Conservation (phyloP, 1,140 invertebrate species). For the Neelides sp. region DNA sequence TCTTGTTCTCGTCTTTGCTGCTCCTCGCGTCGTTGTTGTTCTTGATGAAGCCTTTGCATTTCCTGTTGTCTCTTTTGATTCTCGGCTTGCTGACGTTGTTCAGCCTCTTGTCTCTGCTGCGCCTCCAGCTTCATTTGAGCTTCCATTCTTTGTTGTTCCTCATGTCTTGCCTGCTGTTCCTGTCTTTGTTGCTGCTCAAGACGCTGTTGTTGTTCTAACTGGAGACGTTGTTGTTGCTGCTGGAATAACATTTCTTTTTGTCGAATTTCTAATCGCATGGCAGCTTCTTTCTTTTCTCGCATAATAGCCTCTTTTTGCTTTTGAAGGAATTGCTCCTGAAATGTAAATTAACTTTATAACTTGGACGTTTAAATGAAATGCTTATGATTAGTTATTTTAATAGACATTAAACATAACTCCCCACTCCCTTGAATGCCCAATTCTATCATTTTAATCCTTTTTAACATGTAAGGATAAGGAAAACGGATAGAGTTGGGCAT, state of each 20-base stretch:
- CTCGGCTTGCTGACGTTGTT: slow-evolving; percentile 24
- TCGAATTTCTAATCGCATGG: slow-evolving; percentile 17
- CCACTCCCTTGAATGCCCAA: no score
- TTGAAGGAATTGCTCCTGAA: slow-evolving; percentile 19
- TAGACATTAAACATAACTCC: no score
- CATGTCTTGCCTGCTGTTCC: slow-evolving; percentile 12
- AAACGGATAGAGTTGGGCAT: no score
- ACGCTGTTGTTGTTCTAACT: slow-evolving; percentile 32
- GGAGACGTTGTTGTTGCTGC: slow-evolving; percentile 16
- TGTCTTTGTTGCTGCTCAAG: slow-evolving; percentile 5
- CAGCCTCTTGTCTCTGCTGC: slow-evolving; percentile 10
- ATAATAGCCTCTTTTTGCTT: slow-evolving; percentile 17
- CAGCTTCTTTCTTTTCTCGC: slow-evolving; percentile 9
- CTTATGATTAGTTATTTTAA: no score
- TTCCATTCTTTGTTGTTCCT: slow-evolving; percentile 17
- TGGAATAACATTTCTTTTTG: slow-evolving; percentile 18
- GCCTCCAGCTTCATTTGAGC: neutral
- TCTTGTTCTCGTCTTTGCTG: slow-evolving; percentile 18
- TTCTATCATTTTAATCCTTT: no score
- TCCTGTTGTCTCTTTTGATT: slow-evolving; percentile 33
- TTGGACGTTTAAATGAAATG: no score
- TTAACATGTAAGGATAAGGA: no score
- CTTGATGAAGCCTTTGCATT: slow-evolving; percentile 33
- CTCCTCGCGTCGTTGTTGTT: slow-evolving; percentile 27
- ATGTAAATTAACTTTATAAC: no score